A percentile compares a stretch with the other conserved stretches of the same genome.
phyloP scores from a whole-genome alignment of 2,797 vertebrate species.

The Dendrocincla fuliginosa region DNA sequence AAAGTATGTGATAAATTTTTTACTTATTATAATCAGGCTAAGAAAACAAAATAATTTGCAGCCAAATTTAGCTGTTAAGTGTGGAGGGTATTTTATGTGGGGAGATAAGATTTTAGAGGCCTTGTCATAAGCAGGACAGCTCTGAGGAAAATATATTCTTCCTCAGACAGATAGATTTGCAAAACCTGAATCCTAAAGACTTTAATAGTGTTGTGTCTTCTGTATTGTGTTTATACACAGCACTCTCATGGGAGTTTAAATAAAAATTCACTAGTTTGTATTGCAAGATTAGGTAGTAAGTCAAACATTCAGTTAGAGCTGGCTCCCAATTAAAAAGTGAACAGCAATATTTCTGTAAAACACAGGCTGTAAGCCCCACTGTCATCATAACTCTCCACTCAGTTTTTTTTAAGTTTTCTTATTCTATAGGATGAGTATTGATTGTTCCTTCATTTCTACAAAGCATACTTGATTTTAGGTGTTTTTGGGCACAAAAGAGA shows the following conservation, averaged over 20 bases:
- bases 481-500: not conserved
- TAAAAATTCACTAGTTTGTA: not conserved
- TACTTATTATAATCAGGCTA: not conserved
- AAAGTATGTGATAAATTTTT: not conserved
- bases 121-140: not conserved
- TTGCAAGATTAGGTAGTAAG: not conserved
- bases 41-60: not conserved
- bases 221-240: not conserved
- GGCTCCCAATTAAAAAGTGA: not conserved
- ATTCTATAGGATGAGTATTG: not conserved
- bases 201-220: not conserved
- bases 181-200: not conserved
- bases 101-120: not conserved
- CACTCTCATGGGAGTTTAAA: not conserved
- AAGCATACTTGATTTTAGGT: not conserved
- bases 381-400: not conserved
- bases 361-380: not conserved
- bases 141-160: not conserved
- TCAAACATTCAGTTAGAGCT: not conserved
- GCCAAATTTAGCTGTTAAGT: not conserved
- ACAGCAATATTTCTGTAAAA: not conserved
- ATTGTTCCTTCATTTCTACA: not conserved
- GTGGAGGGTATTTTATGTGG: not conserved
- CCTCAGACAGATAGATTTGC: not conserved
- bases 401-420: not conserved